Evolutionary conservation across 2,113 vertebrate genomes (phyloP), one percentile per base, ranked within the genome.

Genomic region (Colinus virginianus): DNA sequence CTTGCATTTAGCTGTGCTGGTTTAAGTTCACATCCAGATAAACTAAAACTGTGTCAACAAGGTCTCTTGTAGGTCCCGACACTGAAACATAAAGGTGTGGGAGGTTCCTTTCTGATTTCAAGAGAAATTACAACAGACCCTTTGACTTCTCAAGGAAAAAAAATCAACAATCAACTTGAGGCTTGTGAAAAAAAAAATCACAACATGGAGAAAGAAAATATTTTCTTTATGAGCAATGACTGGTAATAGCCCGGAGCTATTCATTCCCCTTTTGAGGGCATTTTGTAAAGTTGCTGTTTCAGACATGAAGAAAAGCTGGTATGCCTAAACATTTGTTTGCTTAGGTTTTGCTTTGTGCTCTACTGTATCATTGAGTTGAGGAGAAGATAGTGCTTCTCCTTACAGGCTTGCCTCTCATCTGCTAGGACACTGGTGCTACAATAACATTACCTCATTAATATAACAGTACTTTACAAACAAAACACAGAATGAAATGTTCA

Each of bases 391-490:
- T 10, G 20, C 3, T 9, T 51, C 48, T 83, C 14, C 58, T 87
- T 62, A 69, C 30, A 89, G 76, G n/a, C 26, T 84, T 6, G 2
- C 58, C 62, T 90, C 87, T 62, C n/a, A 30, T 92, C 84, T 5
- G 19, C 40, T 82, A 62, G 91, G 75, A 87, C 78, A 58, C 84
- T 42, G 75, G 70, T 78, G 93, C 71, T 95, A 48, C 63, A 95
- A 88, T 58, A 95, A 91, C 81, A 95, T 94, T 91, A 95, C 53
- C 49, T 92, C 93, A 94, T 66, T 87, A 92, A 74, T 79, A 62
- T 38, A 95, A 88, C 74, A 95, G 84, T 40, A 58, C 53, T 78
- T 75, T 78, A 40, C 43, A 51, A 94, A 84, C 72, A 92, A 74
- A 79, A 59, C 34, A 67, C 4, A 9, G 36, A 93, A 64, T 55